These are phyloP conservation scores for Himalopsyche tibetana DNA, from an alignment of 2,888 invertebrate species.

Conservation along the genomic window DNA sequence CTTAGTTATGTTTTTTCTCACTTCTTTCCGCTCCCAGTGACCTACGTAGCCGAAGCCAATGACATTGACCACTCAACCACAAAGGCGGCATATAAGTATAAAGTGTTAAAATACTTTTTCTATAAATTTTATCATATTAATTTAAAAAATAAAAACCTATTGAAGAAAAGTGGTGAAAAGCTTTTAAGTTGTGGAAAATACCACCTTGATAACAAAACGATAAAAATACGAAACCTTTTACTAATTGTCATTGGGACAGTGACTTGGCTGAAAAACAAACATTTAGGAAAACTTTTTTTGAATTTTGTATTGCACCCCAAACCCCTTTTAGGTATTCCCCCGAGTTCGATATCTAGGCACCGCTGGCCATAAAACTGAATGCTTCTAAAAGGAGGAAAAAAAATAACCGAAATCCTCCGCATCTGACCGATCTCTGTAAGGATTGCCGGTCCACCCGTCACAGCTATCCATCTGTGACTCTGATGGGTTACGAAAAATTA, in stretches of 20 bases:
- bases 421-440: constrained; percentile 13
- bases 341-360: background rate
- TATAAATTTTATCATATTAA: no score
- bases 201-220: background rate
- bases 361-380: background rate
- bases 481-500: background rate
- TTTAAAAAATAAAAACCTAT: no score
- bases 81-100: no score
- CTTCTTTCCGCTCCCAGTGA: no score
- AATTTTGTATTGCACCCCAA: background rate
- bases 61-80: no score
- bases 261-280: background rate
- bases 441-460: background rate
- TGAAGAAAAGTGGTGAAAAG: no score
- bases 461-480: background rate
- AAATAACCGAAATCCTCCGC: background rate
- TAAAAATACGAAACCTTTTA: no score
- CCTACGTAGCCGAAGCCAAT: no score
- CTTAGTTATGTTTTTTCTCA: no score
- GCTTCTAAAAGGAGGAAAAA: background rate
- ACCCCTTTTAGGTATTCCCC: background rate
- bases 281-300: background rate
- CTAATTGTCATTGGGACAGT: background rate
- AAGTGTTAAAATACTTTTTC: no score
- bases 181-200: background rate